Evolutionary conservation across 2,113 vertebrate species (phyloP).

Genomic region (Hipposideros armiger): DNA sequence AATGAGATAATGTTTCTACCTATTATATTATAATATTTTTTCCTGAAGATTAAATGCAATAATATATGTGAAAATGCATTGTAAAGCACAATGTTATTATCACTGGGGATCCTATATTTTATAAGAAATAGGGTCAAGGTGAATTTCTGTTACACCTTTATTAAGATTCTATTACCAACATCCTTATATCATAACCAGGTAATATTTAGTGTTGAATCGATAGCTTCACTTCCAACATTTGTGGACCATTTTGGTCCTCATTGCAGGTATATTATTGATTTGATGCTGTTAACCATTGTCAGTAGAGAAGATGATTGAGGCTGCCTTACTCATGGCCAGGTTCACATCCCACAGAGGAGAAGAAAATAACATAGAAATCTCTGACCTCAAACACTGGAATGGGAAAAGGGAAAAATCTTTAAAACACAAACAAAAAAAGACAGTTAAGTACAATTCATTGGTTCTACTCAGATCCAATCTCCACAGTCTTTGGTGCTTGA

Average conservation of each 20-base stretch:
- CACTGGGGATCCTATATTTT: neutral
- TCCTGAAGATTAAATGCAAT: neutral
- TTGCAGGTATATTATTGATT: neutral
- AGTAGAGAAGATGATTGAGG: neutral
- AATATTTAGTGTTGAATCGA: neutral
- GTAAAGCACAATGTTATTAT: neutral
- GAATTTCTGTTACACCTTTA: neutral
- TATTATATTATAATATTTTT: neutral
- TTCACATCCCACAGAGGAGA: neutral
- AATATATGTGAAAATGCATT: slow-evolving; percentile 25
- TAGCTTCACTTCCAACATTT: neutral
- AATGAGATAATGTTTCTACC: neutral
- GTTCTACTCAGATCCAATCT: neutral
- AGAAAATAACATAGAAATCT: neutral
- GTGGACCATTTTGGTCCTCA: neutral
- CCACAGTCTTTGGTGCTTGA: neutral
- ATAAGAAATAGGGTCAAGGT: neutral
- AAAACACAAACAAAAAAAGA: neutral
- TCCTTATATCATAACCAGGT: neutral
- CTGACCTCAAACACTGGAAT: neutral
- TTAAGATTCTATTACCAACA: neutral
- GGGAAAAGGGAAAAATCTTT: neutral
- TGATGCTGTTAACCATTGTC: neutral
- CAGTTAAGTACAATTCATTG: neutral
- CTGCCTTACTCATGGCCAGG: neutral